Conservation (phyloP, 2,797 vertebrate genomes). For the Brachyrhaphis roseni region DNA sequence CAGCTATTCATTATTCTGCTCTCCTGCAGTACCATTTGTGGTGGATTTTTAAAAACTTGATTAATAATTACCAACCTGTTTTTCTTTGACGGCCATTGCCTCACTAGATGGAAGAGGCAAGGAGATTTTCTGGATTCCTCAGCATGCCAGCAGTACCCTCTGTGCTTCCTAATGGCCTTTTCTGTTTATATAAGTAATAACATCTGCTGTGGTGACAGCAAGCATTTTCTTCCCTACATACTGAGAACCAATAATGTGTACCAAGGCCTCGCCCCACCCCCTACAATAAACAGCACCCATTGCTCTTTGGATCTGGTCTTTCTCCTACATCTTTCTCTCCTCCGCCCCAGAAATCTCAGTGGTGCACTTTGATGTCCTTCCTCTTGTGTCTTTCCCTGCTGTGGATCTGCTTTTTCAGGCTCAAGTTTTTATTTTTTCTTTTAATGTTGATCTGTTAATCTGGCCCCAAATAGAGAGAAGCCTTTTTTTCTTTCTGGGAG, state of each 20-base stretch:
- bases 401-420: slow-evolving; percentile 1
- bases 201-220: slow-evolving; percentile 5
- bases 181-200: not conserved
- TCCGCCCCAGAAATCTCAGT: slow-evolving; percentile 5
- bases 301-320: slow-evolving; percentile 1
- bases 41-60: not conserved
- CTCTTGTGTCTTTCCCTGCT: slow-evolving; percentile 5
- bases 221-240: not conserved
- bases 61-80: not conserved
- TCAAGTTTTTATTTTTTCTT: slow-evolving; percentile 1
- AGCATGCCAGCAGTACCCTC: not conserved
- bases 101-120: not conserved
- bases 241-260: not conserved
- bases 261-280: not conserved
- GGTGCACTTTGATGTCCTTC: slow-evolving; percentile 11
- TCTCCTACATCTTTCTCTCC: not conserved
- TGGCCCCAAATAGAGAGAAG: not conserved
- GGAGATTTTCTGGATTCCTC: not conserved
- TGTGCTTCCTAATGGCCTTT: not conserved
- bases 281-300: not conserved
- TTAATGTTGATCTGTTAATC: not conserved
- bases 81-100: not conserved
- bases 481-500: not conserved
- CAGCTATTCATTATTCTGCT: not conserved
- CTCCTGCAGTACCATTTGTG: not conserved